These are phyloP conservation scores for Drosophila neotestacea DNA, from an alignment of 2,888 invertebrate species.

Conservation along the genomic window DNA sequence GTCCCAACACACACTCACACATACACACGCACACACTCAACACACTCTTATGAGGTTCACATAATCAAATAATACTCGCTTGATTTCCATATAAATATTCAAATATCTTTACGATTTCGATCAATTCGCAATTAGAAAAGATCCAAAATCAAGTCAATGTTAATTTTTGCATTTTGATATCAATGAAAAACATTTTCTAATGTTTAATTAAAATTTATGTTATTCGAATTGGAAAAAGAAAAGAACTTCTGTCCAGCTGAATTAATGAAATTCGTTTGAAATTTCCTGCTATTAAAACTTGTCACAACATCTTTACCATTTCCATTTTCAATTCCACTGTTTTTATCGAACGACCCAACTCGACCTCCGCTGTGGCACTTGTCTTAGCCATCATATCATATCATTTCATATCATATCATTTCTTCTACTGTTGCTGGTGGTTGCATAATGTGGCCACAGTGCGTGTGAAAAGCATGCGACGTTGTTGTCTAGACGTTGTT, in stretches of 20 bases:
- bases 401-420: conserved; percentile 22
- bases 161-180: conserved; percentile 27
- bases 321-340: conserved; percentile 8
- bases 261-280: conserved; percentile 49
- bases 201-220: conserved; percentile 67
- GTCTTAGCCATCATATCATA: conserved; percentile 15
- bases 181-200: conserved; percentile 24
- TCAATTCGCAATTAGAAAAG: conserved; percentile 51
- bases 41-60: conserved; percentile 24
- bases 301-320: conserved; percentile 49
- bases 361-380: conserved; percentile 27
- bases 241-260: conserved; percentile 24
- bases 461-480: conserved; percentile 53
- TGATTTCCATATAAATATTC: conserved; percentile 50
- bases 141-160: neutral
- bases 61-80: conserved; percentile 8
- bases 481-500: conserved; percentile 26
- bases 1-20: conserved; percentile 17
- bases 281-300: conserved; percentile 41
- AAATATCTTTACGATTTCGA: conserved; percentile 45
- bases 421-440: conserved; percentile 6
- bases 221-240: conserved; percentile 12
- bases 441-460: conserved; percentile 45
- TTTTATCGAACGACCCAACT: conserved; percentile 5
- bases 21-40: conserved; percentile 11